A percentile compares a stretch with the other conserved stretches of the same genome.
Conservation (phyloP, 2,888 invertebrate species). For the Leptinotarsa haldemani region DNA sequence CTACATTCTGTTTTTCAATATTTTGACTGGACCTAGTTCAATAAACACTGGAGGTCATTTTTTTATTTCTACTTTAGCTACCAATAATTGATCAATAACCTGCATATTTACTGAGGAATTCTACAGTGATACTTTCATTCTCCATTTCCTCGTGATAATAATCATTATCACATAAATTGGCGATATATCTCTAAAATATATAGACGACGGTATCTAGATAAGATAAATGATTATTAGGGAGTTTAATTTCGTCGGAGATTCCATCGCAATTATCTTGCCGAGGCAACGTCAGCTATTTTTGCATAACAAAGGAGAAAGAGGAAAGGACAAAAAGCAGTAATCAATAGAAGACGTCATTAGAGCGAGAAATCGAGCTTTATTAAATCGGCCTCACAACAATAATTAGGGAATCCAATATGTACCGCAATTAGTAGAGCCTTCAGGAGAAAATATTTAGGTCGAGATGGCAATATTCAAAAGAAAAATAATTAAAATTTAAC, state of each 20-base stretch:
- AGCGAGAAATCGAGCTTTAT: conserved; percentile 50
- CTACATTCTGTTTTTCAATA: too few relatives aligned
- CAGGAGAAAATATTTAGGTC: conserved; percentile 47
- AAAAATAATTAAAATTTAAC: not conserved
- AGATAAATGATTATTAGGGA: not conserved
- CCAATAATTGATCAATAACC: too few relatives aligned
- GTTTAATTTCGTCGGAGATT: conserved; percentile 30
- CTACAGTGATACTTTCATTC: not conserved
- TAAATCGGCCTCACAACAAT: conserved; percentile 49
- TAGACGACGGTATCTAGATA: not conserved
- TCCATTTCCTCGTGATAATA: not conserved
- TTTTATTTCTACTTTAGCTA: too few relatives aligned
- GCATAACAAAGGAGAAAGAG: conserved; percentile 47
- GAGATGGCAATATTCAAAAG: conserved; percentile 26
- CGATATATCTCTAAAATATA: not conserved
- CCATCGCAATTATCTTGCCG: conserved; percentile 29
- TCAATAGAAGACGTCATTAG: conserved; percentile 52
- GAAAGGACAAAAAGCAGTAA: conserved; percentile 47
- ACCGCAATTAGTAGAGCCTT: conserved; percentile 49
- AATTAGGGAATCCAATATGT: conserved; percentile 54
- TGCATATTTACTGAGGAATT: too few relatives aligned
- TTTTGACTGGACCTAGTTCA: too few relatives aligned
- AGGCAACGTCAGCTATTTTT: conserved; percentile 45
- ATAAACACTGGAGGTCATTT: too few relatives aligned
- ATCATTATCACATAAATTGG: too few relatives aligned